Base-by-base conservation (phyloP, 2,888 invertebrate species). In the Pristionchus mayeri region DNA sequence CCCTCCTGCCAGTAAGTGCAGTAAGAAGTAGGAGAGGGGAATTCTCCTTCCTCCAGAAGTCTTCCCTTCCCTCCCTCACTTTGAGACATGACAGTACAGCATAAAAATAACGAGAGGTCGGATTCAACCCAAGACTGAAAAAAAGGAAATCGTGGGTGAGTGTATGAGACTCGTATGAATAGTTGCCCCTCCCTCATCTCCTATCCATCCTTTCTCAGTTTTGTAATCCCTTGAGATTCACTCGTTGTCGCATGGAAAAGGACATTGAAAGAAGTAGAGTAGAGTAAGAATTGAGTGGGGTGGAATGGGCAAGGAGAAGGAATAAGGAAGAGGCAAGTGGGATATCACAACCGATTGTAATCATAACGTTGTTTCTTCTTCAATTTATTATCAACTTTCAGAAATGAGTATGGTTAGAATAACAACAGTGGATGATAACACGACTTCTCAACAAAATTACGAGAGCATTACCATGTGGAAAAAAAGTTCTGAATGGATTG, bases 91-190 rank as follows among this genome's bases (percentile, higher is more conserved):
- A 57, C 3, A 11, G 6, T 7, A 57, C 27, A 3, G 57, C 7
- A 57, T 24, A 27, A 21, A 52, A 52, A 52, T 13, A 52, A 21
- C 37, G 67, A 67, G 13, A n/a, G n/a, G n/a, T 3, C 21, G 7
- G 3, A 11, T 24, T 6, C 4, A 67, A 67, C n/a, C 37, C 18
- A 40, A 67, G 9, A 34, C 34, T 27, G 24, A 6, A 37, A 37
- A 40, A 9, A 40, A 27, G 67, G 40, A 34, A 57, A 63, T 34
- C 34, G 11, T 16, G 63, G 63, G 27, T 44, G 75, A 37, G 44
- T 40, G 48, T 75, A 75, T 75, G 75, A 75, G 40, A 75, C 75
- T 75, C 48, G 75, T 75, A 75, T 75, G 75, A 75, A 75, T 75
- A 24, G 75, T 75, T 40, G 75, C 75, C 44, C 40, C 75, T 79